phyloP scores from a whole-genome alignment of 2,888 invertebrate genomes.

The Drosophila paranaensis region DNA sequence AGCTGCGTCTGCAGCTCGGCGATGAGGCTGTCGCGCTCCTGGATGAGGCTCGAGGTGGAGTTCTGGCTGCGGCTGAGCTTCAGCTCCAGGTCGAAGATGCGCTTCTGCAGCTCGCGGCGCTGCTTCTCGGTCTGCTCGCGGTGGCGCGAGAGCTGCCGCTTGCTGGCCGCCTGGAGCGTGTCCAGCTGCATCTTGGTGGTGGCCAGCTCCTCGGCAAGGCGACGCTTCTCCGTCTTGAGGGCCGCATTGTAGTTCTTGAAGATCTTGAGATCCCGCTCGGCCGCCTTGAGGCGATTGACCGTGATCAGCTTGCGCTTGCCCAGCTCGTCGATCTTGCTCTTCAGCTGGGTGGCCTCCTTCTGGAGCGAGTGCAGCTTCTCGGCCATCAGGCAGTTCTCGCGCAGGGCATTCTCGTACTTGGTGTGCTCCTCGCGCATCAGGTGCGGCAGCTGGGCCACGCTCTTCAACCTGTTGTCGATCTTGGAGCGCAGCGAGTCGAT shows the following conservation, averaged over 20 bases:
- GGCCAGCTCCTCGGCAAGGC: constrained; percentile 73
- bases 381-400: constrained; percentile 78
- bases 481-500: constrained; percentile 79
- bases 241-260: constrained; percentile 81
- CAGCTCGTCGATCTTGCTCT: constrained; percentile 80
- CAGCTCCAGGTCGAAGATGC: constrained; percentile 82
- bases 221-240: constrained; percentile 79
- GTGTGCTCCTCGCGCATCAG: constrained; percentile 79
- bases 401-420: constrained; percentile 76
- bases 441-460: constrained; percentile 78
- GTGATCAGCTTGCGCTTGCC: constrained; percentile 73
- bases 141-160: constrained; percentile 79
- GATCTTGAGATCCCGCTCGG: constrained; percentile 81
- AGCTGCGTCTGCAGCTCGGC: constrained; percentile 83
- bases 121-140: constrained; percentile 83
- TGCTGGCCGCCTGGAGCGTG: constrained; percentile 70
- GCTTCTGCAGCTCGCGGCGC: constrained; percentile 80
- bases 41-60: constrained; percentile 79
- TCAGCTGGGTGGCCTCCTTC: constrained; percentile 68
- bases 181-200: constrained; percentile 76
- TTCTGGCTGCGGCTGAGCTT: constrained; percentile 83
- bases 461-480: constrained; percentile 80
- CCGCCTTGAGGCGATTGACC: constrained; percentile 73
- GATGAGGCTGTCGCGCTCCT: constrained; percentile 83
- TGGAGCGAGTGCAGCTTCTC: constrained; percentile 74